Evolutionary conservation across 2,113 vertebrate species (phyloP), one percentile per base, ranked within the genome.

Genomic region (Ammodytes marinus): DNA sequence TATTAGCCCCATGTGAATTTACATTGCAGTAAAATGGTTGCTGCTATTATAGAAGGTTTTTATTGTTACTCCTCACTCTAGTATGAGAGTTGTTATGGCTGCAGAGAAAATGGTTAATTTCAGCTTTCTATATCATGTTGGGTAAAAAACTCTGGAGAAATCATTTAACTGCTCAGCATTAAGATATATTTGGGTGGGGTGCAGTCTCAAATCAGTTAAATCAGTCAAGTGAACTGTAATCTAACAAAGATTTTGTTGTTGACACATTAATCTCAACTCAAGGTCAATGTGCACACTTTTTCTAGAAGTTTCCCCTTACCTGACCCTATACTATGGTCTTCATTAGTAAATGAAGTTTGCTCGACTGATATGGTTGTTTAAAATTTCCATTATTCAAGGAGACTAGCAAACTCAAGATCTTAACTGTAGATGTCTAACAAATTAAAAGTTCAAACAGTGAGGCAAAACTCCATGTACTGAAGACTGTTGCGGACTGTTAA

Each of bases 111-210:
- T 15, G 15, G 8, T 12, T 68, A 27, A 19, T 47, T 14, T 40
- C 9, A 55, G 39, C 35, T 65, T 39, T 66, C 27, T 37, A 78
- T 9, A 6, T n/a, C 1, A 40, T 40, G 8, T 58, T 19, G 17
- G 50, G 50, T 12, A 43, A 57, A 69, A 27, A 70, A 57, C 74
- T 73, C 42, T 69, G 12, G 46, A 43, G 37, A 60, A 27, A 71
- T 53, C 6, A 40, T 75, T 69, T 57, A 70, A 50, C 53, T 19
- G 3, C 47, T 58, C 57, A 55, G 47, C 58, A 11, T 15, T 35
- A 35, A 67, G 43, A 55, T 47, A 14, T 63, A 54, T 42, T 47
- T 63, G 39, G 8, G 65, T 63, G 65, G 58, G 58, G 49, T 54
- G 74, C 2, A 42, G n/a, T 45, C 35, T 45, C 11, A 37, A 58